Evolutionary conservation across 2,113 vertebrate species (phyloP).

Genomic region (Mustela nigripes): DNA sequence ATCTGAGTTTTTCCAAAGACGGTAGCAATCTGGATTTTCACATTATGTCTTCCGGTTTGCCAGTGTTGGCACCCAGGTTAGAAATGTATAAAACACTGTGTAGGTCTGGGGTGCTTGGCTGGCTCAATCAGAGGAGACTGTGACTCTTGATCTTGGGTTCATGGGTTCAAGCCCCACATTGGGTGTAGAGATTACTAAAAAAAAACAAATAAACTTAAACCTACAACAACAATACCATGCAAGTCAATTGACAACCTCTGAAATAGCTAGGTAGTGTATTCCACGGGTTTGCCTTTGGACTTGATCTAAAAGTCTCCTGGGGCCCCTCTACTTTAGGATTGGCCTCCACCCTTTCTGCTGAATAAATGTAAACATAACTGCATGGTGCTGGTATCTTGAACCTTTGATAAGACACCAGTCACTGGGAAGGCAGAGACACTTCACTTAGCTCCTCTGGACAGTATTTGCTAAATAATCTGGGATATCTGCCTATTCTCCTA

Average conservation of each 20-base stretch:
- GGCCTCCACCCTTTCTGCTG: background rate
- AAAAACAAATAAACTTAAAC: background rate
- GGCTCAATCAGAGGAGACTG: background rate
- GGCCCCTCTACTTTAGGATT: background rate
- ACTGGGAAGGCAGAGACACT: background rate
- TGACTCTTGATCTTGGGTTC: background rate
- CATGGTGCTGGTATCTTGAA: background rate
- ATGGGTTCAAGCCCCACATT: background rate
- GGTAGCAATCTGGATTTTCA: background rate
- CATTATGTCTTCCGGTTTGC: background rate
- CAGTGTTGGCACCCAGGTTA: background rate
- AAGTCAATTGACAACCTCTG: background rate
- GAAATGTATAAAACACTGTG: background rate
- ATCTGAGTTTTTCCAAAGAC: background rate
- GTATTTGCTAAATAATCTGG: background rate
- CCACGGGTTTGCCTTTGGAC: background rate
- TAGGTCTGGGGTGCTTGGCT: background rate
- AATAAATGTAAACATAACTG: background rate
- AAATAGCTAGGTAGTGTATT: background rate
- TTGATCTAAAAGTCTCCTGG: background rate
- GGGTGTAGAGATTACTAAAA: background rate
- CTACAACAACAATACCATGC: background rate
- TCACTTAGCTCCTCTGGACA: background rate
- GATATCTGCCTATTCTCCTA: background rate
- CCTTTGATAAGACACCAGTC: background rate